Evolutionary conservation across 2,797 vertebrate species (phyloP).

Genomic region (Rhynchotus rufescens): DNA sequence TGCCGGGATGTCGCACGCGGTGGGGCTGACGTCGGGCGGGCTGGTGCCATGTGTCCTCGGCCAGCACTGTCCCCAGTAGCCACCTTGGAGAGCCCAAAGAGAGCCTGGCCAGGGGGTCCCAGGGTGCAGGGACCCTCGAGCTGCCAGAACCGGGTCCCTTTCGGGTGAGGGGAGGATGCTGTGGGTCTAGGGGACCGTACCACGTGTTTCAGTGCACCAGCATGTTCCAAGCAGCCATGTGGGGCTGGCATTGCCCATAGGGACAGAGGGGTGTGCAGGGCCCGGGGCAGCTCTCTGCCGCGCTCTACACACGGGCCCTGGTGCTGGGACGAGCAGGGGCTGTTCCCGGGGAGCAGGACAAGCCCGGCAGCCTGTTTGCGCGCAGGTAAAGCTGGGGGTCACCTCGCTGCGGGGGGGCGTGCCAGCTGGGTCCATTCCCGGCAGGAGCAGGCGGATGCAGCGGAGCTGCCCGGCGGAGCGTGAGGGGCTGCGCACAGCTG

Average conservation of each 20-base stretch:
- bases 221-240: not conserved
- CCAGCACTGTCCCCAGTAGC: not conserved
- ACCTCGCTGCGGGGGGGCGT: not conserved
- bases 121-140: not conserved
- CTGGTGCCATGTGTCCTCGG: not conserved
- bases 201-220: not conserved
- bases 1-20: not conserved
- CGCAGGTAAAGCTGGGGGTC: too few species aligned
- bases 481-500: conserved; percentile 74
- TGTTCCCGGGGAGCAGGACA: not conserved
- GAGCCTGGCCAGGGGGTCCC: not conserved
- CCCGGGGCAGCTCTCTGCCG: not conserved
- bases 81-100: not conserved
- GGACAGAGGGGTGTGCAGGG: not conserved
- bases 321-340: not conserved
- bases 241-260: not conserved
- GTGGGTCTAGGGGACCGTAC: not conserved
- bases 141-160: not conserved
- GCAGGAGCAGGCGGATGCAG: not conserved
- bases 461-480: conserved; percentile 5
- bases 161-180: too few species aligned
- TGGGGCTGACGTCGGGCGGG: not conserved
- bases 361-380: not conserved
- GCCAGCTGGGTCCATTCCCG: too few species aligned
- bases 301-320: not conserved